Evolutionary conservation across 2,797 vertebrate species (phyloP).

Genomic region (Coreius guichenoti): DNA sequence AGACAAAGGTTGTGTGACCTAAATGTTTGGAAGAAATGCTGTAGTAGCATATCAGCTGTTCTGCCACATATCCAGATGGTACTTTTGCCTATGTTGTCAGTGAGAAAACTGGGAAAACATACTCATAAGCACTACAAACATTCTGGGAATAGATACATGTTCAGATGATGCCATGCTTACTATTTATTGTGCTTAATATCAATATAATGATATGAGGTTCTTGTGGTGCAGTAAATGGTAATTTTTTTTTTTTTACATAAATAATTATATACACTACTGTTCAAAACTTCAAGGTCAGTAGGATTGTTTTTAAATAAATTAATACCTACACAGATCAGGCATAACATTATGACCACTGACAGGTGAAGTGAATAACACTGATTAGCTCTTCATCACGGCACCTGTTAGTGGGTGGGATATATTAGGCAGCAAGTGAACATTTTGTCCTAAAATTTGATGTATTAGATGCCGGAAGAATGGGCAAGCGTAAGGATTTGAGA

Average conservation of each 20-base stretch:
- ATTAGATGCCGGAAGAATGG: too few species aligned
- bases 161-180: neutral
- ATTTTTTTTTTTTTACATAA: neutral
- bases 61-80: neutral
- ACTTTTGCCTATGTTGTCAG: neutral
- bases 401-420: too few species aligned
- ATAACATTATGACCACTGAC: too few species aligned
- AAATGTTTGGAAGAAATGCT: slow-evolving; percentile 12
- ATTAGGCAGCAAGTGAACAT: too few species aligned
- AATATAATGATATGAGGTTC: neutral
- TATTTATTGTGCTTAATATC: neutral
- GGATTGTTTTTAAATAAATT: neutral
- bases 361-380: too few species aligned
- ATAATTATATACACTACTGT: neutral
- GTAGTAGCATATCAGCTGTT: neutral
- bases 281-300: neutral
- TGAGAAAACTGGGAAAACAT: neutral
- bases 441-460: too few species aligned
- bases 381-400: too few species aligned
- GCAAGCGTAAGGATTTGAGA: too few species aligned
- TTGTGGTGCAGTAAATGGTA: neutral
- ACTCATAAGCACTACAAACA: neutral
- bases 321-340: neutral
- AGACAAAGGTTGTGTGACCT: neutral
- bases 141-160: neutral